These are phyloP conservation scores for Cynopterus sphinx DNA, from an alignment of 2,797 vertebrate species.

Conservation along the genomic window DNA sequence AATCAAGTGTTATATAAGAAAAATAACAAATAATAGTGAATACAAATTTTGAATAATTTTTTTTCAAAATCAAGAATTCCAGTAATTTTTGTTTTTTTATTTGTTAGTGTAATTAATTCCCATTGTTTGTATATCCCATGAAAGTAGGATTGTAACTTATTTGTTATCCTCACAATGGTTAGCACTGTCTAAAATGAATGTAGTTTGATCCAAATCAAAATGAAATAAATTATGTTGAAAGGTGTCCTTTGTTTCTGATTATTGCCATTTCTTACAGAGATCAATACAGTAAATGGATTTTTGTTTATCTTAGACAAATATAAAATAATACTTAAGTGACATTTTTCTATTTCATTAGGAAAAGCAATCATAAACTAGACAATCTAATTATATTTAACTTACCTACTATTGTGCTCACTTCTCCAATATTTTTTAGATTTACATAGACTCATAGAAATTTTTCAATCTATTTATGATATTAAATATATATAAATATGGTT, in stretches of 20 bases:
- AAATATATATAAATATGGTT: not conserved
- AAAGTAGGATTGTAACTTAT: not conserved
- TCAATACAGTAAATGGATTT: not conserved
- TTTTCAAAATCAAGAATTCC: not conserved
- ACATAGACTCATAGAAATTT: not conserved
- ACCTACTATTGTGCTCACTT: not conserved
- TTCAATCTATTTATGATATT: not conserved
- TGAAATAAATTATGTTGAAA: not conserved
- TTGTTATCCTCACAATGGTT: not conserved
- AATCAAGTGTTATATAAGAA: not conserved
- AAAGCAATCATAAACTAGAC: not conserved
- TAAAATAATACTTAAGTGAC: not conserved
- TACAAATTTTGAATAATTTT: not conserved
- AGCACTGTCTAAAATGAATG: not conserved
- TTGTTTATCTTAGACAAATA: not conserved
- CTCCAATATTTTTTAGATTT: not conserved
- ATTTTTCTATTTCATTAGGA: not conserved
- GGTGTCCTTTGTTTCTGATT: not conserved
- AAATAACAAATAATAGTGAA: not conserved
- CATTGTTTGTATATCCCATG: not conserved
- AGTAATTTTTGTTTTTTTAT: not conserved
- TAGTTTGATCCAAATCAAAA: not conserved
- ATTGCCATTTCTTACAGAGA: not conserved
- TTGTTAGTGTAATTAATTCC: not conserved
- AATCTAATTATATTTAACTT: not conserved